Conservation (phyloP, 2,888 invertebrate genomes). For the Anticlea derivata region DNA sequence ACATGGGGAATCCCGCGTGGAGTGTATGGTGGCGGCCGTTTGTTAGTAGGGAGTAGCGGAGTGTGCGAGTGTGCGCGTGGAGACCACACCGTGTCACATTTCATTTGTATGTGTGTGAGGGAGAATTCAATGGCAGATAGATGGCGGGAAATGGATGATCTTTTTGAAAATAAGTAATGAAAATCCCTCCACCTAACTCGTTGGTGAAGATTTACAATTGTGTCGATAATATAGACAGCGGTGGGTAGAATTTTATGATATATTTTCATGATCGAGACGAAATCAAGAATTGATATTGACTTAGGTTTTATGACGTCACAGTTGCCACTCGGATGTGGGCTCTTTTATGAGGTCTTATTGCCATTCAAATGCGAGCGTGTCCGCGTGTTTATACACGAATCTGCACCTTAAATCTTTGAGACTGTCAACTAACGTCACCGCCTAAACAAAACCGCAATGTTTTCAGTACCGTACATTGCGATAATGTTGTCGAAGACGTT, state of each 20-base stretch:
- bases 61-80: constrained; percentile 79
- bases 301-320: too few relatives aligned
- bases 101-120: constrained; percentile 44
- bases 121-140: constrained; percentile 40
- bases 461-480: too few relatives aligned
- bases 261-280: too few relatives aligned
- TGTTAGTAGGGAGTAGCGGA: constrained; percentile 79
- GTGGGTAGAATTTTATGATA: constrained; percentile 9
- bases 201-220: constrained; percentile 19
- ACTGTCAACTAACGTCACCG: too few relatives aligned
- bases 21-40: constrained; percentile 66
- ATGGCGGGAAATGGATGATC: constrained; percentile 41
- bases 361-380: too few relatives aligned
- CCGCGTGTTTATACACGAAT: too few relatives aligned
- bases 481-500: too few relatives aligned
- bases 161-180: constrained; percentile 11
- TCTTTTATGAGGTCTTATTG: too few relatives aligned
- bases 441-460: too few relatives aligned
- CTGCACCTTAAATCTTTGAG: too few relatives aligned
- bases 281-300: too few relatives aligned
- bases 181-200: constrained; percentile 48
- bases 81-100: constrained; percentile 76
- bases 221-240: constrained; percentile 26
- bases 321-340: too few relatives aligned
- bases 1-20: constrained; percentile 34